Percentiles rank a stretch among this genome's conserved stretches.
Evolutionary conservation across 2,113 vertebrate genomes (phyloP).

Genomic region (Apeltes quadracus): DNA sequence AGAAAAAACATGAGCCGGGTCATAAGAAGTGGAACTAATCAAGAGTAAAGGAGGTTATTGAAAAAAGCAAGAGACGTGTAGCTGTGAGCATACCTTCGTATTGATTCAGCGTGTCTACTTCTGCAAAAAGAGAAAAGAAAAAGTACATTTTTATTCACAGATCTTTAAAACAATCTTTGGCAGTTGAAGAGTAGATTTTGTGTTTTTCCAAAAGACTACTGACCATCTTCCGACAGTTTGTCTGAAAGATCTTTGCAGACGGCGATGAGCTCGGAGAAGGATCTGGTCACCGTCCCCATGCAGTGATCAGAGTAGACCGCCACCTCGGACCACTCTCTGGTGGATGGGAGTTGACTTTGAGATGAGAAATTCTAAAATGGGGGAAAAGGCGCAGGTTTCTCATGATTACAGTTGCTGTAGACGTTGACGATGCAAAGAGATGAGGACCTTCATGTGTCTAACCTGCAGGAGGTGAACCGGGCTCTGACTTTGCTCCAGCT

Average conservation of each 20-base stretch:
- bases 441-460: neutral
- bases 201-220: too few relatives aligned
- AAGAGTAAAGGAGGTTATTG: neutral
- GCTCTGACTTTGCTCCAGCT: slow-evolving; percentile 50
- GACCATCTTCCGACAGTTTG: too few relatives aligned
- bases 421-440: fast-evolving
- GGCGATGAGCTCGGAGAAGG: too few relatives aligned
- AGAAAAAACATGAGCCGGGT: neutral
- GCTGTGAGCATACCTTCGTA: slow-evolving; percentile 41
- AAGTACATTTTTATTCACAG: neutral
- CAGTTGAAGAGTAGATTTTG: neutral
- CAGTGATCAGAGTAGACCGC: slow-evolving; percentile 21
- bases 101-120: slow-evolving; percentile 30
- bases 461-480: slow-evolving; percentile 68
- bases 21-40: neutral
- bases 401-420: neutral
- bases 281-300: neutral
- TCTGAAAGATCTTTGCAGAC: too few relatives aligned
- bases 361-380: slow-evolving; percentile 41
- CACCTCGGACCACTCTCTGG: slow-evolving; percentile 57
- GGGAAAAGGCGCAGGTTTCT: neutral
- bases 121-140: slow-evolving; percentile 19
- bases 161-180: neutral
- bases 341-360: slow-evolving; percentile 3
- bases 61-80: neutral